Evolutionary conservation across 1,140 invertebrate genomes (phyloP), one percentile per base, ranked within the genome.

Genomic region (Scaptomyza graminum): DNA sequence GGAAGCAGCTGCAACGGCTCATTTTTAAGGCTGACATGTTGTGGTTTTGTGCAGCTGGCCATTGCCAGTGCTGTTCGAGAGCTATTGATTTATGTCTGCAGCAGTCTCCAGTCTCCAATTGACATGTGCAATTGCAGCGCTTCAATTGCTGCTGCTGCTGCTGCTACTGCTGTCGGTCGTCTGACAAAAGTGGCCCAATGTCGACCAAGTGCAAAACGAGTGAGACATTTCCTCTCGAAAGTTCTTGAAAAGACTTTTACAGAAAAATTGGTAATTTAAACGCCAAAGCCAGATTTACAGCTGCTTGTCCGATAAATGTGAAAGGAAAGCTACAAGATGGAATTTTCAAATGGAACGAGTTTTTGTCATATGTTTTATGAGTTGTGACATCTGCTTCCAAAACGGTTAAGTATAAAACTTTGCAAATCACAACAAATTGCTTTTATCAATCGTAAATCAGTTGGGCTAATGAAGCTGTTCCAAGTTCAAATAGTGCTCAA

Each of bases 51-150:
- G 61, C 74, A 76, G 18, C 34, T 64, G 44, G 34, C 46, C 31
- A 7, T 34, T 34, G 31, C 44, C 52, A 12, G 11, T 67, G 37
- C 37, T 12, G 37, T 47, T 55, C 12, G 62, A 72, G 55, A 52
- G 37, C 67, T 61, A 62, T 77, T 84, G 81, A 84, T 84, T 84
- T 84, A 84, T 84, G 76, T 79, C 73, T 77, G 81, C 76, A 76
- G 81, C 67, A 79, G 65, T 61, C 59, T 68, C 76, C 67, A 79
- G 65, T 61, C 18, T 22, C 59, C 68, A 74, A 79, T 76, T 79
- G 81, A 66, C 66, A 69, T 55, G 28, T 52, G 56, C 41, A 41
- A 41, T 41, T 41, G 37, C 12, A 44, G 47, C 18, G 43, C 13
- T 59, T 47, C 43, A 18, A 9, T 22, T 15, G 28, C 25, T 34